A percentile compares a stretch with the other conserved stretches of the same genome.
These are phyloP conservation scores for Atrichornis clamosus DNA, from an alignment of 2,113 vertebrate species.

Conservation along the genomic window DNA sequence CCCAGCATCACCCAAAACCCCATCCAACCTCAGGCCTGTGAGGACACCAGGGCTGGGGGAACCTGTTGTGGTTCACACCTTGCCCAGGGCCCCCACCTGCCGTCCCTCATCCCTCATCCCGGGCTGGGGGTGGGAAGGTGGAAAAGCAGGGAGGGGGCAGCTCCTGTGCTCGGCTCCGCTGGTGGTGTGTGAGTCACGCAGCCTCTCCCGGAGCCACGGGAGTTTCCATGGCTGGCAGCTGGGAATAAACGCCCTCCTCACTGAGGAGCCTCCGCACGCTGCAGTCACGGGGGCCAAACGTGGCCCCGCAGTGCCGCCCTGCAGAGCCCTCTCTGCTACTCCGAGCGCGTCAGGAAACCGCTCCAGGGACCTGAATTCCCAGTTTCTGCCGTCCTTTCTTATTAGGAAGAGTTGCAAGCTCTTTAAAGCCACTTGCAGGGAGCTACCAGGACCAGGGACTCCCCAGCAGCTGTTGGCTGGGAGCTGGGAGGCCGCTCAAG, in stretches of 20 bases:
- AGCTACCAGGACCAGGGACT: not conserved
- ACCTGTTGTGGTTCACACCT: not conserved
- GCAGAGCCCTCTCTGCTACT: not conserved
- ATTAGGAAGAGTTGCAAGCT: not conserved
- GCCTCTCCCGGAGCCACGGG: not conserved
- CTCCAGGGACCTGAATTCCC: not conserved
- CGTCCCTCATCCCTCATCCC: not conserved
- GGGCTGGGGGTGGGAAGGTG: not conserved
- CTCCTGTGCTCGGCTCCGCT: too few species aligned
- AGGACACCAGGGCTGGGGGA: not conserved
- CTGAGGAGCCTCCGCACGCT: not conserved
- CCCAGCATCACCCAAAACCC: not conserved
- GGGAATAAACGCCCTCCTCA: not conserved
- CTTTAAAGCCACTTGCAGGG: not conserved
- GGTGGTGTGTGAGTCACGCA: not conserved
- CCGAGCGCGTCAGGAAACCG: not conserved
- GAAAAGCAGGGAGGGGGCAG: not conserved
- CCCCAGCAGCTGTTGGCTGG: not conserved
- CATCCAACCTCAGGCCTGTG: fast-evolving
- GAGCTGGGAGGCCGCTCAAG: not conserved
- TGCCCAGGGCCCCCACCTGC: not conserved
- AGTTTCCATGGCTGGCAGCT: not conserved
- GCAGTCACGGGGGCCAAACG: not conserved
- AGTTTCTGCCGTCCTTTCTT: not conserved
- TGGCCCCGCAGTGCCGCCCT: not conserved